A percentile compares a stretch with the other conserved stretches of the same genome.
These are phyloP conservation scores for Trinectes maculatus DNA, from an alignment of 2,113 vertebrate species.

Conservation along the genomic window DNA sequence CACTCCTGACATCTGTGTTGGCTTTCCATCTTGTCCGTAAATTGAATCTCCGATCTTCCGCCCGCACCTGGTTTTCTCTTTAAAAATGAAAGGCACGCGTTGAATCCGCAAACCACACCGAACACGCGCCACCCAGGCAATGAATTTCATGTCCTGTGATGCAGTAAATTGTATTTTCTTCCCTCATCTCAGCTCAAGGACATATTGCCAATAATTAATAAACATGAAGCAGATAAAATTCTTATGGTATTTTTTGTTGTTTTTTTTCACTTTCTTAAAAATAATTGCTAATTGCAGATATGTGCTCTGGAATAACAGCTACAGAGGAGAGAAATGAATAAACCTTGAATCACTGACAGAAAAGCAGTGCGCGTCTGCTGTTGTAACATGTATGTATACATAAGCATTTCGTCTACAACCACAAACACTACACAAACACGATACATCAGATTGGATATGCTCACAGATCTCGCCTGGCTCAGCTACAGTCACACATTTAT, in stretches of 20 bases:
- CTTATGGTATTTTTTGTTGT: neutral
- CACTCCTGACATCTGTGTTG: slow-evolving; percentile 73
- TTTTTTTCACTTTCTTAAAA: neutral
- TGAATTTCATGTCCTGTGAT: slow-evolving; percentile 59
- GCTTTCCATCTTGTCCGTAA: slow-evolving; percentile 75
- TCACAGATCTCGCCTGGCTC: slow-evolving; percentile 37
- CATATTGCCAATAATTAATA: slow-evolving; percentile 64
- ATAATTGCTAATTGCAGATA: slow-evolving; percentile 22
- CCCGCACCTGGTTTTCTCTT: slow-evolving; percentile 49
- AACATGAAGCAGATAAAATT: slow-evolving; percentile 56
- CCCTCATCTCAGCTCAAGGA: slow-evolving; percentile 31
- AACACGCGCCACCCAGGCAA: slow-evolving; percentile 37
- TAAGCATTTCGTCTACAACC: slow-evolving; percentile 18
- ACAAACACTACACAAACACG: slow-evolving; percentile 12
- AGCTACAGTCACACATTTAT: slow-evolving; percentile 42
- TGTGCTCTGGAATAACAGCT: neutral
- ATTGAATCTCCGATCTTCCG: slow-evolving; percentile 74
- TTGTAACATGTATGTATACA: no score
- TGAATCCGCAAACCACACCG: slow-evolving; percentile 68
- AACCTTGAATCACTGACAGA: slow-evolving; percentile 14
- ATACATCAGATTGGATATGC: slow-evolving; percentile 26
- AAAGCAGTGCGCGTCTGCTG: slow-evolving; percentile 13
- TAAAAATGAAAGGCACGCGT: slow-evolving; percentile 64
- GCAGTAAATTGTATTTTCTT: slow-evolving; percentile 63
- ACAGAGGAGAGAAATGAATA: neutral